Evolutionary conservation across 1,140 invertebrate genomes (phyloP).

Genomic region (Caenorhabditis brenneri): DNA sequence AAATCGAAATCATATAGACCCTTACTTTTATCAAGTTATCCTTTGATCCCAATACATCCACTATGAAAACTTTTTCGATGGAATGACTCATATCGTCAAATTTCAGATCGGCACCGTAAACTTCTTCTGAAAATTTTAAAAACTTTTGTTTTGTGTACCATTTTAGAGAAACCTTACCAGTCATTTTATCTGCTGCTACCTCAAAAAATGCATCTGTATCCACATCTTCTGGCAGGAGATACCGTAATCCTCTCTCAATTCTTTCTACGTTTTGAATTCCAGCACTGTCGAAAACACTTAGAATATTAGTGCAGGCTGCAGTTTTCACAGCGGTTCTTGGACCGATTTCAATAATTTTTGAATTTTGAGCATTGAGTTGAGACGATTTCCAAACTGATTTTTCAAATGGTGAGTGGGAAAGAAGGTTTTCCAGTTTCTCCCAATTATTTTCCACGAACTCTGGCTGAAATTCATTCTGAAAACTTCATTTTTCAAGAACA

Average conservation of each 20-base stretch:
- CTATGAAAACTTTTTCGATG: conserved; percentile 45
- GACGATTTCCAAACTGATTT: background rate
- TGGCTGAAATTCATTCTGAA: background rate
- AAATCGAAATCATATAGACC: background rate
- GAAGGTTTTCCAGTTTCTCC: background rate
- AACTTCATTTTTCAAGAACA: background rate
- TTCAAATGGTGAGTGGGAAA: conserved; percentile 10
- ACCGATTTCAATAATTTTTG: conserved; percentile 39
- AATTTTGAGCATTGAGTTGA: background rate
- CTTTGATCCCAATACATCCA: conserved; percentile 54
- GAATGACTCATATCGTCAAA: background rate
- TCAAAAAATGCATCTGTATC: conserved; percentile 47
- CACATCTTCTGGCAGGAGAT: conserved; percentile 50
- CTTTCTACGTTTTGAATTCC: conserved; percentile 60
- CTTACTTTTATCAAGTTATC: conserved; percentile 50
- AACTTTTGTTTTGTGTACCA: background rate
- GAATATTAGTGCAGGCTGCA: conserved; percentile 66
- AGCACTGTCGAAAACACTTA: conserved; percentile 60
- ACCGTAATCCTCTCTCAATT: conserved; percentile 61
- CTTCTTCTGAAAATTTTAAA: conserved; percentile 44
- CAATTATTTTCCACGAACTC: background rate
- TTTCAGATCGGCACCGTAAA: conserved; percentile 31
- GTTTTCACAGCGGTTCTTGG: conserved; percentile 63
- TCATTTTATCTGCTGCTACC: conserved; percentile 66
- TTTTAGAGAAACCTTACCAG: conserved; percentile 44